Evolutionary conservation across 2,888 invertebrate species (phyloP), one percentile per base, ranked within the genome.

Genomic region (Agrochola lychnidis): DNA sequence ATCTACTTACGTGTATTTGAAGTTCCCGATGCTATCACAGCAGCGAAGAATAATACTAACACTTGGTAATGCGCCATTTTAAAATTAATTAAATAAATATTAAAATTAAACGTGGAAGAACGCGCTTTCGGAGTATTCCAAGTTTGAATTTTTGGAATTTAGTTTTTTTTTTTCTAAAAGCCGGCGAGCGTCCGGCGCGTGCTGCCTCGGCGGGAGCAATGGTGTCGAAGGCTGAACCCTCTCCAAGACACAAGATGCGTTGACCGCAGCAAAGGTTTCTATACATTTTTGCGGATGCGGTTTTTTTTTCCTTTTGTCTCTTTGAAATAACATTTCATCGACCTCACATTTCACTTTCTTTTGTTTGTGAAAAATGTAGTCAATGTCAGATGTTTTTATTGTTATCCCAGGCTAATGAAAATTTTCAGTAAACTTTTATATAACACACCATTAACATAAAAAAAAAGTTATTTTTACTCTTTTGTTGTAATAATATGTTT

Each of bases 1-100:
- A 88, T 83, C 81, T 90, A 96, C 96, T 96, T 94, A 96, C 96
- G 94, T 93, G 95, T 91, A 82, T 94, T 92, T 42, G 95, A 94
- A 36, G 94, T 90, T 80, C 93, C 92, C 81, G 94, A 91, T 56
- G 94, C 92, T 78, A 94, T 84, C 77, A 92, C 91, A 62, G 93
- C 93, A 70, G 93, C 91, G 75, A 95, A 92, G 81, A 94, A 83
- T 73, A 94, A 85, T 82, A 95, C 82, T 81, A 94, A 88, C 92
- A 94, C 92, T 92, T 91, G 89, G 76, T 90, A 89, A 82, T 83
- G 89, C 84, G 94, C 92, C 96, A 96, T 96, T 85, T 89, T 93
- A 66, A 78, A 80, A 68, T 71, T 64, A 64, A 79, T 81, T 75
- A 79, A 78, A 70, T 81, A 74, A 76, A 57, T 48, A 40, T 63